Conservation (phyloP, 1,140 invertebrate species). For the Drosophila guanche region DNA sequence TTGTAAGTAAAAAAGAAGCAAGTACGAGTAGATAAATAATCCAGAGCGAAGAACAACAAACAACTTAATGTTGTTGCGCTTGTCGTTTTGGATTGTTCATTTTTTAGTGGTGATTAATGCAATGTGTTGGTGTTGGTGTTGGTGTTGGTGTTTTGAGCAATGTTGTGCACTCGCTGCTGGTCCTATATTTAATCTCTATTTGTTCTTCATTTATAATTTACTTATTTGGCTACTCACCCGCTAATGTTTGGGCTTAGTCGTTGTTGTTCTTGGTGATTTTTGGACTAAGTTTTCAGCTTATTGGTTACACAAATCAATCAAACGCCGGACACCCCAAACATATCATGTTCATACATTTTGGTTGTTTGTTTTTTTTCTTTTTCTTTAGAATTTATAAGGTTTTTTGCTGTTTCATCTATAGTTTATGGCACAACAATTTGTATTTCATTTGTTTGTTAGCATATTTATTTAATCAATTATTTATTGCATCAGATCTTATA, state of each 20-base stretch:
- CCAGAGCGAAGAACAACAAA: constrained; percentile 24
- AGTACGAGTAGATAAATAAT: constrained; percentile 27
- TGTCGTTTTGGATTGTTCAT: constrained; percentile 27
- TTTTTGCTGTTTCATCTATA: constrained; percentile 25
- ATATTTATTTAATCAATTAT: constrained; percentile 35
- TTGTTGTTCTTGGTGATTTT: constrained; percentile 28
- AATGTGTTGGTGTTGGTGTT: constrained; percentile 18
- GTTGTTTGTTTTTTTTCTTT: constrained; percentile 27
- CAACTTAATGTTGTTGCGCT: constrained; percentile 22
- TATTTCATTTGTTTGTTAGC: constrained; percentile 3
- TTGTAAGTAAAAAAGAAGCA: background rate
- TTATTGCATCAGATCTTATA: constrained; percentile 15
- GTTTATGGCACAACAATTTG: constrained; percentile 24
- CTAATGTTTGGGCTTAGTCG: constrained; percentile 5
- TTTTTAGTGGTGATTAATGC: constrained; percentile 64
- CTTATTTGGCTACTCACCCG: constrained; percentile 71
- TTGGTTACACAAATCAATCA: constrained; percentile 71
- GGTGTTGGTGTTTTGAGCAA: constrained; percentile 19
- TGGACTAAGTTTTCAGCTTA: background rate
- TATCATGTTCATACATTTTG: constrained; percentile 12
- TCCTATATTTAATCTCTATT: constrained; percentile 4
- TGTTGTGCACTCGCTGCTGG: constrained; percentile 48
- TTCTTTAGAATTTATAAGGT: constrained; percentile 12
- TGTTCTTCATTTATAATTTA: constrained; percentile 74
- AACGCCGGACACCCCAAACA: constrained; percentile 30